A percentile compares a stretch with the other conserved stretches of the same genome.
phyloP scores from a whole-genome alignment of 1,140 invertebrate genomes.

The Brachionus rubens region DNA sequence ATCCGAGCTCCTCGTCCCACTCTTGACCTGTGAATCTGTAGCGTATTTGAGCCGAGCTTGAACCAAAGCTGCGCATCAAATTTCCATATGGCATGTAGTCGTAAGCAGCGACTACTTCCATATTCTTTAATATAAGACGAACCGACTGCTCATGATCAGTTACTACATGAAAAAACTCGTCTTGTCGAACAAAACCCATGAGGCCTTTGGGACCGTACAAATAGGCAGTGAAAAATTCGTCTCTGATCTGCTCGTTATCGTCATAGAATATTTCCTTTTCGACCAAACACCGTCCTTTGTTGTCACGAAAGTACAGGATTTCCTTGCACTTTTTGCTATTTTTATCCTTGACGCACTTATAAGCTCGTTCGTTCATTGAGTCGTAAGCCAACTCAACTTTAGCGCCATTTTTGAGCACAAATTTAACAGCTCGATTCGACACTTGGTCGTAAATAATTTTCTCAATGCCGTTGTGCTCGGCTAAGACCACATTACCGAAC shows the following conservation, averaged over 20 bases:
- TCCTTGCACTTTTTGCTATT: not conserved
- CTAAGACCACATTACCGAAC: conserved; percentile 2
- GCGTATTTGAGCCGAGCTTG: not conserved
- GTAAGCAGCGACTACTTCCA: not conserved
- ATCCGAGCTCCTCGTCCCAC: conserved; percentile 22
- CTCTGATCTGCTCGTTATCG: not conserved
- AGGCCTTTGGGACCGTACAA: conserved; percentile 11
- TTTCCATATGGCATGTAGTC: conserved; percentile 31
- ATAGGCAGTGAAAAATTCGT: not conserved
- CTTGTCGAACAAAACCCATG: not conserved
- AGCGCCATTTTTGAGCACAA: not conserved
- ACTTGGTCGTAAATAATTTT: too few relatives aligned
- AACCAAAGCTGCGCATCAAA: not conserved
- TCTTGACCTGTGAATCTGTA: conserved; percentile 20
- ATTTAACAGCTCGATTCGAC: not conserved
- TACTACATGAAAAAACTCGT: conserved; percentile 16
- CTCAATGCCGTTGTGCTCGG: not conserved
- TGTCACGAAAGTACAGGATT: not conserved
- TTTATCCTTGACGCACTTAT: not conserved
- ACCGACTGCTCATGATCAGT: conserved; percentile 13
- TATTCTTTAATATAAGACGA: conserved; percentile 1
- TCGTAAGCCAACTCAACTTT: not conserved
- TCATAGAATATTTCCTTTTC: conserved; percentile 10
- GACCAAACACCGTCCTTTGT: conserved; percentile 5
- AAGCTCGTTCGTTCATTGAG: not conserved